phyloP scores from a whole-genome alignment of 1,140 invertebrate genomes.

The Drosophila burlai region DNA sequence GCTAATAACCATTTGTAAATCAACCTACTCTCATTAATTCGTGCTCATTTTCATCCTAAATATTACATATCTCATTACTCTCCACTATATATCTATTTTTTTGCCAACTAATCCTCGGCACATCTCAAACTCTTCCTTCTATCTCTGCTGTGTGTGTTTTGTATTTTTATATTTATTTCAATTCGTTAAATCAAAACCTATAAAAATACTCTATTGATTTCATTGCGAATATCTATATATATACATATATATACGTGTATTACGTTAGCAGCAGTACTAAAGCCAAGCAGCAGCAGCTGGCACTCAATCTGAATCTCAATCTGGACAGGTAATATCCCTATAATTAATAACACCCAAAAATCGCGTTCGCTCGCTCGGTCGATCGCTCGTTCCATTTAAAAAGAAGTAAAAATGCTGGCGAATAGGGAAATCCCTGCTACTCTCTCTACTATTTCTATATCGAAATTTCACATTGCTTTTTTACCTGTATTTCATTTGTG shows the following conservation, averaged over 20 bases:
- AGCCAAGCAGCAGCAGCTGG: constrained; percentile 75
- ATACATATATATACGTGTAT: constrained; percentile 29
- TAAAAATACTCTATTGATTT: constrained; percentile 36
- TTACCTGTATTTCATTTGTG: constrained; percentile 19
- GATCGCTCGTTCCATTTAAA: constrained; percentile 43
- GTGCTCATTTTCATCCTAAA: constrained; percentile 10
- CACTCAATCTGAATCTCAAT: constrained; percentile 56
- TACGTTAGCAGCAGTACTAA: constrained; percentile 64
- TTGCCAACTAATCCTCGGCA: constrained; percentile 48
- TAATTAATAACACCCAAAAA: constrained; percentile 16
- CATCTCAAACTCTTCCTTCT: constrained; percentile 14
- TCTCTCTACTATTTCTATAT: not conserved
- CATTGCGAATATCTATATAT: constrained; percentile 36
- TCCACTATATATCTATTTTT: constrained; percentile 15
- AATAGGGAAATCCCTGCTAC: constrained; percentile 79
- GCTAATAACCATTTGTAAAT: constrained; percentile 28
- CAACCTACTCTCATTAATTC: constrained; percentile 2
- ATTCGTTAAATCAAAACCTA: constrained; percentile 28
- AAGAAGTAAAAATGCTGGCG: constrained; percentile 61
- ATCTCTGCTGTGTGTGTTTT: constrained; percentile 51
- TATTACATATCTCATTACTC: constrained; percentile 4
- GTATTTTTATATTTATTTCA: constrained; percentile 25
- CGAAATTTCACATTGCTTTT: constrained; percentile 46
- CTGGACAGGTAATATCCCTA: constrained; percentile 78
- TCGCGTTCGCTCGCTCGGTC: constrained; percentile 39